Percentiles rank a stretch among this genome's conserved stretches.
Evolutionary conservation across 2,113 vertebrate species (phyloP).

Genomic region (Callospermophilus lateralis): DNA sequence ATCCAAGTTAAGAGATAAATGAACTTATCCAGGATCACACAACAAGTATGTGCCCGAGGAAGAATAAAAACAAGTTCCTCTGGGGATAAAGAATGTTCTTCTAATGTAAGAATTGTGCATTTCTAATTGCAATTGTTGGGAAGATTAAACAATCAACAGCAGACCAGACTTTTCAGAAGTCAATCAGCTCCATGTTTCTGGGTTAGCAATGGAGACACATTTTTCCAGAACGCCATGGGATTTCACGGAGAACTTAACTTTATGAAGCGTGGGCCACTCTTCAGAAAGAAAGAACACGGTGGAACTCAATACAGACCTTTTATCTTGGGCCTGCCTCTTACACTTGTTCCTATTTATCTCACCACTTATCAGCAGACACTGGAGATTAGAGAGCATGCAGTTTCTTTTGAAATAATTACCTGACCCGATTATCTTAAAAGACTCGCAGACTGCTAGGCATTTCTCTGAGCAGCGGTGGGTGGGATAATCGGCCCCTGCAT

Average conservation of each 20-base stretch:
- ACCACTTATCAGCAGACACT: neutral
- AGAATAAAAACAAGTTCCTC: neutral
- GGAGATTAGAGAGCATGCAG: neutral
- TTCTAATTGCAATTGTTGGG: neutral
- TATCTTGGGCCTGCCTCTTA: neutral
- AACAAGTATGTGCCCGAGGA: neutral
- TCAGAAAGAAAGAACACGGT: neutral
- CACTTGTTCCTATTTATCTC: neutral
- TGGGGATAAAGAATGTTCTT: rapidly evolving
- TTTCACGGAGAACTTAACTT: neutral
- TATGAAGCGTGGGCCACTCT: neutral
- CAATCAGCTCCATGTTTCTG: neutral
- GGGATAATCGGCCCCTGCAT: neutral
- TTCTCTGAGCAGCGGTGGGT: constrained; percentile 43
- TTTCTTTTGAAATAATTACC: constrained; percentile 62
- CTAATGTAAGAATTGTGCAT: neutral
- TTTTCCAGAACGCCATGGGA: neutral
- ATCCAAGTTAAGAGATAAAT: neutral
- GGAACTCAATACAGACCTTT: neutral
- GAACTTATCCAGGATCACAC: neutral
- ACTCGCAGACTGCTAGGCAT: constrained; percentile 6
- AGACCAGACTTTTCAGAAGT: neutral
- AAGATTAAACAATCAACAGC: neutral
- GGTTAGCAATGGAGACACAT: neutral
- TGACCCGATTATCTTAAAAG: constrained; percentile 60